Evolutionary conservation across 1,140 invertebrate species (phyloP).

Genomic region (Drosophila miranda): DNA sequence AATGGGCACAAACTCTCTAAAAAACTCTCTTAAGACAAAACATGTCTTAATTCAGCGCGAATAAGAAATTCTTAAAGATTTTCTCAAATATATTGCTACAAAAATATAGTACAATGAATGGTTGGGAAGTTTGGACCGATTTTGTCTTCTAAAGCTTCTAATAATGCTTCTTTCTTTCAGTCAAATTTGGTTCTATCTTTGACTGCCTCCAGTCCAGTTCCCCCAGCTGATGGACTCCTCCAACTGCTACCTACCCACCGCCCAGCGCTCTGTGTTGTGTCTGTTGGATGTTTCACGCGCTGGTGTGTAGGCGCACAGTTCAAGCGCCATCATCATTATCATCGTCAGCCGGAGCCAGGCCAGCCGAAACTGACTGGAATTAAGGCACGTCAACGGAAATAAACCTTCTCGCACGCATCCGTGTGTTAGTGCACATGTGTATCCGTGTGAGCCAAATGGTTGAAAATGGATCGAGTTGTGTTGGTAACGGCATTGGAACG

Average conservation of each 20-base stretch:
- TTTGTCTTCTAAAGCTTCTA: too few species aligned
- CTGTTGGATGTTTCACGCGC: background rate
- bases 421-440: slow-evolving; percentile 6
- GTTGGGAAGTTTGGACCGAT: too few species aligned
- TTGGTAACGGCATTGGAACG: slow-evolving; percentile 70
- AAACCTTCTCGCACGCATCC: slow-evolving; percentile 46
- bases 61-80: too few species aligned
- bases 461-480: slow-evolving; percentile 46
- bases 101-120: too few species aligned
- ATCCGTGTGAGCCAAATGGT: slow-evolving; percentile 41
- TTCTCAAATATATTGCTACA: too few species aligned
- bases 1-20: too few species aligned
- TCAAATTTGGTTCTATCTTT: background rate
- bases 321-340: slow-evolving; percentile 56
- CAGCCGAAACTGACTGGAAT: slow-evolving; percentile 68
- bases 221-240: background rate
- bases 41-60: too few species aligned
- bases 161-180: too few species aligned
- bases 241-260: background rate
- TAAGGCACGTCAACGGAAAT: slow-evolving; percentile 79
- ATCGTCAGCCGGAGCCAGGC: slow-evolving; percentile 11
- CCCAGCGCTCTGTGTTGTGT: background rate
- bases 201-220: background rate
- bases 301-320: slow-evolving; percentile 58
- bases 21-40: too few species aligned